These are phyloP conservation scores for Protobothrops flavoviridis DNA, from an alignment of 2,113 vertebrate genomes.

Conservation along the genomic window DNA sequence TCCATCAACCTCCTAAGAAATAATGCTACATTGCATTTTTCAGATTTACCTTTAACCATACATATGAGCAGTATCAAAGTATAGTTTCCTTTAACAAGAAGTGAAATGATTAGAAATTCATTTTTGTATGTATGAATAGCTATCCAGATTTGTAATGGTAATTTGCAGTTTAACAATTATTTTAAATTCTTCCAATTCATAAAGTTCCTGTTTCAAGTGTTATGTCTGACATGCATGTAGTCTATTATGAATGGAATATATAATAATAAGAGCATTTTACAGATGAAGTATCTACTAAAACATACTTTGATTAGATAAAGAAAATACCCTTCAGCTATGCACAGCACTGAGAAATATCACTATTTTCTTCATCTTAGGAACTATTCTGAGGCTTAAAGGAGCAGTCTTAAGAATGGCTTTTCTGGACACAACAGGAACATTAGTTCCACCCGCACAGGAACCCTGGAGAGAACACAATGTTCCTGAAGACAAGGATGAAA, in stretches of 20 bases:
- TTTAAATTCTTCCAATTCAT: background rate
- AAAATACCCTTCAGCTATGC: background rate
- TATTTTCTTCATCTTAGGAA: constrained; percentile 76
- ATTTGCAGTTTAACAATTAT: background rate
- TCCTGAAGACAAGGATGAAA: constrained; percentile 90
- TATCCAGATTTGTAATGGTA: background rate
- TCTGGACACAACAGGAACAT: constrained; percentile 85
- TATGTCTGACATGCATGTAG: background rate
- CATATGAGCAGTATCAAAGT: background rate
- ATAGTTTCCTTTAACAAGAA: background rate
- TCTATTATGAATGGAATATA: background rate
- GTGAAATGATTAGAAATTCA: background rate
- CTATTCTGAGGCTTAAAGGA: constrained; percentile 91
- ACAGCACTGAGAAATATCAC: constrained; percentile 33
- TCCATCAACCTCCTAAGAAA: background rate
- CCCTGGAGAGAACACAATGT: constrained; percentile 90
- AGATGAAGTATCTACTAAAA: background rate
- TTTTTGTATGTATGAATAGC: background rate
- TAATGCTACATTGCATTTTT: background rate
- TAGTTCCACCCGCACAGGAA: constrained; percentile 82
- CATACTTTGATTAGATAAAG: background rate
- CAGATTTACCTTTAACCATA: background rate
- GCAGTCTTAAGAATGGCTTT: constrained; percentile 90
- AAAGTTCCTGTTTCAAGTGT: background rate
- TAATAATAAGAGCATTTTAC: background rate